Base-by-base conservation (phyloP, 1,140 invertebrate genomes). In the Nilaparvata lugens region DNA sequence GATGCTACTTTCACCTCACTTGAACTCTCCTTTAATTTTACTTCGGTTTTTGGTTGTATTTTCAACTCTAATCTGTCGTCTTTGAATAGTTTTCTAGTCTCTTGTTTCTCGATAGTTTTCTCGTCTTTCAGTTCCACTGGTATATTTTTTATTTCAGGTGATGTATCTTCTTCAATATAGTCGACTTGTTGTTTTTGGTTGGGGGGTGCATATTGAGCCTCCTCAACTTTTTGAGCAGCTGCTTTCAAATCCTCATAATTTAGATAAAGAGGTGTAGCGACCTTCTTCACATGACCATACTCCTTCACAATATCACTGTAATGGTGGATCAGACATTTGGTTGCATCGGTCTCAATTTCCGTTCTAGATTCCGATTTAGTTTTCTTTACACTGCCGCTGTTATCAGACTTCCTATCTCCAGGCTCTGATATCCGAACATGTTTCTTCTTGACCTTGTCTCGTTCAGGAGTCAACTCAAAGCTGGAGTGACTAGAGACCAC, bases 221-320 rank as follows among this genome's bases (percentile, higher is more conserved):
- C 61, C 24, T 69, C 73, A 51, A 70, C 71, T 63, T 68, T 68
- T 63, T 75, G 78, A 3, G 81, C 80, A 3, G 79, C 79, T 45
- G 78, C 76, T 66, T 83, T 83, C 54, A 85, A 70, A 57, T 84
- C 81, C 58, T 84, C 82, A 14, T 79, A 81, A 65, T 81, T 80
- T 14, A 83, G 71, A 66, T 83, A 84, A 25, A 83, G 70, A 3
- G 77, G 78, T 7, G 74, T 73, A 7, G 72, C 69, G 4, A 79
- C 70, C 64, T 75, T 81, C 65, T 79, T 82, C 21, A 74, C 72
- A 60, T 69, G 69, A 28, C 81, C 80, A 56, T 83, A 83, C 71
- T 85, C 83, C 61, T 81, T 82, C 1, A 91, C 85, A 58, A 92
- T 83, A 69, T 88, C 87, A 18, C 85, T 85, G 64, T 92, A 92